These are phyloP conservation scores for Drosophila siamana DNA, from an alignment of 2,888 invertebrate species.

Conservation along the genomic window DNA sequence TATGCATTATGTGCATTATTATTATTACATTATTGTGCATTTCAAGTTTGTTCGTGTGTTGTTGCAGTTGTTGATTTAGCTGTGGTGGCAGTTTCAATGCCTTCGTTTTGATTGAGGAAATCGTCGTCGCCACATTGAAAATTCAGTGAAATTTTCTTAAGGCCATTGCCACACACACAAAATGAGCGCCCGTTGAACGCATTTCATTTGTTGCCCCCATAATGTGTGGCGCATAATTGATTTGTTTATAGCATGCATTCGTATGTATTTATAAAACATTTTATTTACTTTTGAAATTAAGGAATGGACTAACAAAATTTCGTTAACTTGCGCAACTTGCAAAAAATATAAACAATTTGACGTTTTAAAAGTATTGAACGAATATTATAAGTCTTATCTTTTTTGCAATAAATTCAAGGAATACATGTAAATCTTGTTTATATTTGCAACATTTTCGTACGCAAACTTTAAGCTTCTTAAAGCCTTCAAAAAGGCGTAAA, in stretches of 20 bases:
- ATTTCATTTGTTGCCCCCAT: not conserved
- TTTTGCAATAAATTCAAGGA: too few species aligned
- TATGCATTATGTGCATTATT: conserved; percentile 54
- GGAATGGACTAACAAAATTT: too few species aligned
- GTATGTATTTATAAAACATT: not conserved
- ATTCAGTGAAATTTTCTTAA: conserved; percentile 75
- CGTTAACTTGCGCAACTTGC: too few species aligned
- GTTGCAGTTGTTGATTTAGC: not conserved
- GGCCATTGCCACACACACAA: conserved; percentile 50
- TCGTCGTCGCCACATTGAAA: conserved; percentile 68
- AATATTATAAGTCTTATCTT: too few species aligned
- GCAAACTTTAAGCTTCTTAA: too few species aligned
- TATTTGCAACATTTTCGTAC: too few species aligned
- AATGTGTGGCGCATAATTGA: conserved; percentile 7
- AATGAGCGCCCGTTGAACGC: conserved; percentile 49
- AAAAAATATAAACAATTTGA: too few species aligned
- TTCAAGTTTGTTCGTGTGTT: conserved; percentile 44
- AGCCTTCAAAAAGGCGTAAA: not conserved
- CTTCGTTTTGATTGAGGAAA: conserved; percentile 80
- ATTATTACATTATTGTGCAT: conserved; percentile 58
- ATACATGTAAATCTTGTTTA: too few species aligned
- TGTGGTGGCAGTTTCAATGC: conserved; percentile 59
- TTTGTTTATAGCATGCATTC: not conserved
- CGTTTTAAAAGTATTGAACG: too few species aligned
- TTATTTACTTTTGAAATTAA: too few species aligned